Base-by-base conservation (phyloP, 2,113 vertebrate genomes). In the Tylochromis polylepis region DNA sequence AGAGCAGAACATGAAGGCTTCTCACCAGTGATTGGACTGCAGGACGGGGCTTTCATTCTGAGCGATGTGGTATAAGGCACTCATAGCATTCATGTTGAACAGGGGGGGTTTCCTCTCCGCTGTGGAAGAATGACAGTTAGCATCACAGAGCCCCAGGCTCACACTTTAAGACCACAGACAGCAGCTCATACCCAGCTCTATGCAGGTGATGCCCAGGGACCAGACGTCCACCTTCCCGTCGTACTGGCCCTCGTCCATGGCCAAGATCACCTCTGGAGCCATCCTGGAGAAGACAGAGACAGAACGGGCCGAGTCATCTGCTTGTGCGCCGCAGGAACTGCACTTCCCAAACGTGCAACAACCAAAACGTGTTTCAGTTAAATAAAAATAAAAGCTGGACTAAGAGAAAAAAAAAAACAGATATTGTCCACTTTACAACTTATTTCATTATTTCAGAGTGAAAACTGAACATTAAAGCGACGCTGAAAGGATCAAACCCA, bases 51-150 rank as follows among this genome's bases (percentile, higher is more conserved):
- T 98, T 87, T 98, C 97, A 2, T 98, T 98, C 97, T 98, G 98
- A 88, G 98, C 98, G 84, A 98, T 98, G 96, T 98, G 98, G 92
- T 98, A 98, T 96, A 98, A 97, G 97, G 98, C 98, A 97, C 97
- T 98, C 98, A 98, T 98, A 88, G 98, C 98, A 84, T 98, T 98
- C 98, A 98, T 98, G 89, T 98, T 98, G 92, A 98, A 98, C 79
- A 98, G 96, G 0, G 98, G 98, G 58, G 98, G 98, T 89, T 98
- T 98, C 95, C 97, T 97, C 95, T 98, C 98, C 86, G 98, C 98
- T 98, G 90, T 1, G 85, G 67, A 58, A 9, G 82, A 36, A n/a
- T 6, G 14, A 84, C 34, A 87, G 41, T 46, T 4, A 55, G 8
- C 2, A 10, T 29, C 75, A 22, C 14, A 16, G 24, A 38, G 9